These are phyloP conservation scores for Lasiommata megera DNA, from an alignment of 2,888 invertebrate species.

Conservation along the genomic window DNA sequence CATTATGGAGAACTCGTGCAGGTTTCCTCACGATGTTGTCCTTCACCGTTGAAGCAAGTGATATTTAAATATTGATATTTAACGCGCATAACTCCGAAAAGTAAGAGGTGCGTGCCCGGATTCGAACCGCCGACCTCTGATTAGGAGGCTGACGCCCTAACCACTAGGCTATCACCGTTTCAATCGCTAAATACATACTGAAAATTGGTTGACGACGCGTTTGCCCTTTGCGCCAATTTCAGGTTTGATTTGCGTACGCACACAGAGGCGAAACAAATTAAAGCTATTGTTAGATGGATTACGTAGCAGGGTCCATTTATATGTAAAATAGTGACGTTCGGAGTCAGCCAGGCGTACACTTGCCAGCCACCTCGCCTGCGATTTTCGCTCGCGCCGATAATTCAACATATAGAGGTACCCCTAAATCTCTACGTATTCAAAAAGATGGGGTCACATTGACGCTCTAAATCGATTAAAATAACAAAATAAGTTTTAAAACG, in stretches of 20 bases:
- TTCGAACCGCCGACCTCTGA: too few species aligned
- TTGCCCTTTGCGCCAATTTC: slow-evolving; percentile 47
- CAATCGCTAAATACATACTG: background rate
- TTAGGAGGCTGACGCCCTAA: too few species aligned
- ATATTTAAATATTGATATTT: too few species aligned
- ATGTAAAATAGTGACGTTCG: slow-evolving; percentile 78
- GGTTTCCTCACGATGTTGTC: too few species aligned
- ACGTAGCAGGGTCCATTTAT: slow-evolving; percentile 76
- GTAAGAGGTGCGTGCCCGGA: too few species aligned
- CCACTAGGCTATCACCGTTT: too few species aligned
- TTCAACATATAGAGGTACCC: slow-evolving; percentile 39
- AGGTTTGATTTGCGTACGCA: slow-evolving; percentile 62
- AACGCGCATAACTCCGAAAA: too few species aligned
- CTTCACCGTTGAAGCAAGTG: too few species aligned
- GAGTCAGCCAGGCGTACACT: slow-evolving; percentile 56
- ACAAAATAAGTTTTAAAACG: too few species aligned
- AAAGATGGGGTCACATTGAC: background rate
- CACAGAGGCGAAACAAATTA: slow-evolving; percentile 69
- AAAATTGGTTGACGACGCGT: slow-evolving; percentile 11
- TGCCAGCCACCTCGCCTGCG: slow-evolving; percentile 41
- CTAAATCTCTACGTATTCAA: background rate
- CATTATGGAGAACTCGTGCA: too few species aligned
- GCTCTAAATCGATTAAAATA: too few species aligned
- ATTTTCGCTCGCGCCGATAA: slow-evolving; percentile 42
- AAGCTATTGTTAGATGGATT: slow-evolving; percentile 77